Base-by-base conservation (phyloP, 2,888 invertebrate genomes). In the Lamproptera curius region DNA sequence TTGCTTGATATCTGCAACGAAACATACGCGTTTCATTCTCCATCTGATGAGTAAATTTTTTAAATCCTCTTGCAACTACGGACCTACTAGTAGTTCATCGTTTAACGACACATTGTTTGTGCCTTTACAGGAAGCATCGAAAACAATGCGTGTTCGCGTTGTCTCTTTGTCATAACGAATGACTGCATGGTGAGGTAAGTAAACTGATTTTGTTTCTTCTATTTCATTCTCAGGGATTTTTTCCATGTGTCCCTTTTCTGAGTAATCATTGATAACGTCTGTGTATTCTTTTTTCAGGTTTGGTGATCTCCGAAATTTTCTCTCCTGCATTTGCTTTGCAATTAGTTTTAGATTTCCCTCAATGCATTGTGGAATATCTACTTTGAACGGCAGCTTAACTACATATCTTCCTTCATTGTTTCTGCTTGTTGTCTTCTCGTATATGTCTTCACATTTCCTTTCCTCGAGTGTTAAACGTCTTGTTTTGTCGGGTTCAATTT, bases 1-100 rank as follows among this genome's bases (percentile, higher is more conserved):
- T 41, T 63, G 59, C 20, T 51, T 41, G 9, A 63, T 54, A 33
- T 61, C 63, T n/a, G 56, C 52, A 0, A 59, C 56, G 9, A 63
- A 51, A 13, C 52, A 57, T 2, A 63, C 23, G 11, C 38, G 49
- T 26, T 62, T 51, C 17, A 37, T 55, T 34, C 62, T 36, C 55
- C 63, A 65, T 43, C 56, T 35, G 42, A 59, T 53, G 15, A 64
- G 26, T 1, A 65, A 42, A 11, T 46, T 44, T 34, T 56, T 54
- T 26, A 62, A 16, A 43, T 61, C 58, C 17, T 55, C 48, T 50
- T 63, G 61, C 8, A 65, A 23, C 26, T 40, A 38, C n/a, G 60
- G 58, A 1, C 63, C n/a, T n/a, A n/a, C n/a, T n/a, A n/a, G n/a
- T n/a, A n/a, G n/a, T n/a, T n/a, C n/a, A n/a, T n/a, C n/a, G n/a